Evolutionary conservation across 92 coral and sea anemone genomes (phyloP).

Genomic region (Siderastrea siderea): DNA sequence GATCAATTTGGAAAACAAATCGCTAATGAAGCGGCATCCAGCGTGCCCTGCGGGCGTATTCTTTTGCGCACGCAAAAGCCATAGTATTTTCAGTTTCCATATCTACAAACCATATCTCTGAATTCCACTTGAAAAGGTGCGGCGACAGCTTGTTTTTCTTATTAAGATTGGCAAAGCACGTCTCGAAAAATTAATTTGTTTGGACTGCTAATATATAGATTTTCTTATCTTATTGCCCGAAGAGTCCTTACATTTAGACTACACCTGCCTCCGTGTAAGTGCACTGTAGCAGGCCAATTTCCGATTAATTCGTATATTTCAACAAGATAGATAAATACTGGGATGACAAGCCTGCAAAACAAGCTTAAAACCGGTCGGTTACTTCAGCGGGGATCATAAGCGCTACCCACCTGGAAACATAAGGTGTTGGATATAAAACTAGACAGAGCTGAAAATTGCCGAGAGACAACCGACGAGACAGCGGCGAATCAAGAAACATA

Average conservation of each 20-base stretch:
- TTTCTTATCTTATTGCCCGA: not conserved
- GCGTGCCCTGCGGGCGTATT: not conserved
- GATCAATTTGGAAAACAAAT: slow-evolving; percentile 3
- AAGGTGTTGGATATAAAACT: not conserved
- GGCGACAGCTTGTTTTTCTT: not conserved
- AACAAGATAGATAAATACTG: slow-evolving; percentile 13
- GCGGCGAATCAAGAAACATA: not conserved
- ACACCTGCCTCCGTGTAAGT: slow-evolving; percentile 12
- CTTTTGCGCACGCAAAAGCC: not conserved
- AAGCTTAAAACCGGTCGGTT: not conserved
- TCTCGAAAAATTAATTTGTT: not conserved
- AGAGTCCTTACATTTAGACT: not conserved
- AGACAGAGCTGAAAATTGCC: not conserved
- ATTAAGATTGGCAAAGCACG: not conserved
- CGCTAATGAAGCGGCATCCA: not conserved
- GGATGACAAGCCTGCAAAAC: not conserved
- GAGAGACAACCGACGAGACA: not conserved
- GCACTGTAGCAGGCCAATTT: slow-evolving; percentile 10
- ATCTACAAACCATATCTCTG: not conserved
- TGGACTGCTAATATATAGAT: not conserved
- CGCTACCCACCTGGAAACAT: not conserved
- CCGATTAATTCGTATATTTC: not conserved
- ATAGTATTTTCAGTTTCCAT: not conserved
- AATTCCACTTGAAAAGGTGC: not conserved
- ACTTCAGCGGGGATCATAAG: not conserved